Base-by-base conservation (phyloP, 1,140 invertebrate species). In the Diprion similis region DNA sequence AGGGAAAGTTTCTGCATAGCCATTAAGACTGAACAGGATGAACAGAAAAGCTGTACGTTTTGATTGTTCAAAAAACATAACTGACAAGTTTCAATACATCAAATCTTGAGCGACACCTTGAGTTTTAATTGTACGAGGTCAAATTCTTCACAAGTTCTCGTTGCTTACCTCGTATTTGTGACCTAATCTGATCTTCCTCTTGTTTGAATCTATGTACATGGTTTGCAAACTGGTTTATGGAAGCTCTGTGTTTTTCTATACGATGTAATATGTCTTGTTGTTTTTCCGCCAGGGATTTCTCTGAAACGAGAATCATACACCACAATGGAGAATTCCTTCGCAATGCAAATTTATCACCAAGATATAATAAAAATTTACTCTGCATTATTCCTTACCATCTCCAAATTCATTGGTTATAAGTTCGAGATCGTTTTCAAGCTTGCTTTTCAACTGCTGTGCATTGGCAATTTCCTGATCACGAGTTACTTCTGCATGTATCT, bases 391-490 rank as follows among this genome's bases (percentile, higher is more conserved):
- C 78, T 83, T 81, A 91, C 90, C 87, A 76, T 88, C 82, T 45
- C 90, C 90, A 76, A 84, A 81, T 71, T 87, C 87, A 59, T 89
- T 78, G 18, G 87, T 77, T 1, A 90, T 75, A 24, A 77, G 78
- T 46, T 75, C 76, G 46, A 89, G 84, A 79, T 91, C 90, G 59
- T 85, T 89, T 9, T 85, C 81, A 3, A 90, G 77, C 79, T 90
- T 91, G 18, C 88, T 85, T 72, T 91, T 85, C 24, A 90, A 89
- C 10, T 85, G 81, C 66, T 86, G 84, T n/a, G 83, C 83, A 64
- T 86, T 78, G 6, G 77, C 74, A 51, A 91, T 85, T 2, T 90
- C 87, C 24, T 85, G 75, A 75, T 89, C 85, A 68, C 84, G 84
- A 71, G 83, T 86, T 68, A 84, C 78, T 66, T 90, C 84, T 13